Base-by-base conservation (phyloP, 1,140 invertebrate species). In the Onthophagus taurus region DNA sequence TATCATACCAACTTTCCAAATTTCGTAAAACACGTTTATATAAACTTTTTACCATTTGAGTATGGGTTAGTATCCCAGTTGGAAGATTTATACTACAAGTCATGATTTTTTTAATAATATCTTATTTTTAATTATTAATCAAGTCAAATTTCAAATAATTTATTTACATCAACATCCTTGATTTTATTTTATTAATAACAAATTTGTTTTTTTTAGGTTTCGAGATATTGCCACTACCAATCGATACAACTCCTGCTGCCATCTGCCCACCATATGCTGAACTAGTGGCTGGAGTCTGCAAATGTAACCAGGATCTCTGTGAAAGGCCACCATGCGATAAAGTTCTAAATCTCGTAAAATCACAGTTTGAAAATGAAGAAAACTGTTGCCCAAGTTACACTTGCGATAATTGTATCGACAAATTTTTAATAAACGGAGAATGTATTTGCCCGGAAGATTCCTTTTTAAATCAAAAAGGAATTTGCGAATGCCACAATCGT, bases 21-120 rank as follows among this genome's bases (percentile, higher is more conserved):
- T 75, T 72, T 34, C 76, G 67, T n/a, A 77, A 48, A 34, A 70
- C 66, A 26, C 66, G 61, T 63, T 83, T 89, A 57, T 83, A 84
- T 4, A 83, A 64, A 44, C 68, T 75, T 51, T 75, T 79, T 9
- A 83, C 84, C 69, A 71, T 77, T 61, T 69, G 70, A 33, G 72
- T 64, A 60, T 85, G 84, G 18, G 70, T 21, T 26, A 26, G 14
- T 20, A 41, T n/a, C n/a, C 29, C 29, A 31, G 14, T 31, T 31
- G 29, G 29, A 31, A 9, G 9, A 35, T 16, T 35, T 33, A 6
- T 8, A 8, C 6, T 11, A 8, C 13, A 37, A 37, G 21, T n/a
- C 16, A 37, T 9, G 13, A 7, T 26, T 37, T 19, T 19, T 37
- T 37, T 37, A 41, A 14, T 41, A 41, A 26, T 29, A 23, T 41